phyloP scores from a whole-genome alignment of 2,888 invertebrate genomes.

The Tryphoninae sp. region DNA sequence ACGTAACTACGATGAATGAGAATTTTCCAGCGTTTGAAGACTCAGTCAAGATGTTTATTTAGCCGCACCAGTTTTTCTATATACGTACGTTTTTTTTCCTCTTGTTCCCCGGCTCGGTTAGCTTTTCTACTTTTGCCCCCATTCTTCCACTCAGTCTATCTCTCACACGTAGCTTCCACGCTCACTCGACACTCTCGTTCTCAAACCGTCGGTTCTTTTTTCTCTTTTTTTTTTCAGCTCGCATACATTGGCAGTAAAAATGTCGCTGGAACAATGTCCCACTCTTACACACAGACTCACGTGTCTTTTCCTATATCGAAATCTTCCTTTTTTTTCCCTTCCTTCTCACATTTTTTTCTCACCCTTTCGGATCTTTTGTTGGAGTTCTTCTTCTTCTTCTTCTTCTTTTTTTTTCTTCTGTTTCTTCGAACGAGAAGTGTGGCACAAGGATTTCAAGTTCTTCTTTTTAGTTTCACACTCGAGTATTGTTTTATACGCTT shows the following conservation, averaged over 20 bases:
- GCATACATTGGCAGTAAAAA: conserved; percentile 55
- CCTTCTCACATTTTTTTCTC: conserved; percentile 11
- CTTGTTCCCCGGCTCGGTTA: conserved; percentile 29
- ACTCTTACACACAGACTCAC: conserved; percentile 15
- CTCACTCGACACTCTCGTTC: conserved; percentile 54
- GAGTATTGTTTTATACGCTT: background rate
- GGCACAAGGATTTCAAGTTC: conserved; percentile 13
- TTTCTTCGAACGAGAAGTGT: conserved; percentile 28
- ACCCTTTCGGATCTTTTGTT: conserved; percentile 7
- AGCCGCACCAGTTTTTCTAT: conserved; percentile 34
- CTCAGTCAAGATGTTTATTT: conserved; percentile 64
- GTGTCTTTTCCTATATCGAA: background rate
- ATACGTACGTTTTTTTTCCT: background rate
- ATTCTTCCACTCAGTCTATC: conserved; percentile 3
- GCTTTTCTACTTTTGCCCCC: conserved; percentile 54
- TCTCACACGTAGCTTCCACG: conserved; percentile 42
- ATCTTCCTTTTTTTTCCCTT: background rate
- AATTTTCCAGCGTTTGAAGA: conserved; percentile 73
- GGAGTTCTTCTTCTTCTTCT: background rate
- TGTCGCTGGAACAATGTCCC: conserved; percentile 50
- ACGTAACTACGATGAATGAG: conserved; percentile 70
- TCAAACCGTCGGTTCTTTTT: conserved; percentile 13
- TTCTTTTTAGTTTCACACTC: background rate
- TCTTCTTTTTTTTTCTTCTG: background rate
- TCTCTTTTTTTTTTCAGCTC: background rate